Conservation (phyloP, 2,797 vertebrate genomes). For the Hozukius guyotensis region DNA sequence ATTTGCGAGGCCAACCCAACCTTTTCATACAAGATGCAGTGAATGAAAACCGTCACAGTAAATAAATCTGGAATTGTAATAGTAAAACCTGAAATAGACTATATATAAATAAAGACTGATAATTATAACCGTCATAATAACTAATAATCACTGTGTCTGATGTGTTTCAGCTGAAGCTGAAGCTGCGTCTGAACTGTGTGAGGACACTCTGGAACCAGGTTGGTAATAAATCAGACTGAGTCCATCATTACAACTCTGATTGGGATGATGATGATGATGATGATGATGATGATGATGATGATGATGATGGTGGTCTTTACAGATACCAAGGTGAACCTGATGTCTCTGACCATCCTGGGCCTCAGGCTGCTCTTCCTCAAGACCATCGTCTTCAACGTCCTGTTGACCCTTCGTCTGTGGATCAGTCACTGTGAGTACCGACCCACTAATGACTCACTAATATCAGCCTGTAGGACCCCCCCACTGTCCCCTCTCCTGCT, state of each 20-base stretch:
- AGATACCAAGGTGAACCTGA: conserved; percentile 69
- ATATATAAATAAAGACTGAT: not conserved
- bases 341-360: conserved; percentile 61
- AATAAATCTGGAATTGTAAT: no score
- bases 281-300: not conserved
- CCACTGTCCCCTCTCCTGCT: no score
- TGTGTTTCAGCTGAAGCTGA: fast-evolving
- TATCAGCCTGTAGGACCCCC: no score
- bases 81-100: not conserved
- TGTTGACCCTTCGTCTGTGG: conserved; percentile 80
- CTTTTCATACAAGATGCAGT: no score
- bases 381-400: conserved; percentile 79
- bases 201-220: not conserved
- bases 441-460: no score
- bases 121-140: not conserved
- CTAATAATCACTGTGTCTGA: not conserved
- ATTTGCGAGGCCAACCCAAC: no score
- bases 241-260: no score
- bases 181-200: fast-evolving
- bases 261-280: not conserved
- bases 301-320: not conserved
- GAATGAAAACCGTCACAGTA: no score
- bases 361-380: conserved; percentile 81
- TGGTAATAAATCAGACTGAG: not conserved
- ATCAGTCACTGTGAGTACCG: conserved; percentile 70